Percentiles rank a stretch among this genome's conserved stretches.
Evolutionary conservation across 2,113 vertebrate genomes (phyloP).

Genomic region (Narcine bancroftii): DNA sequence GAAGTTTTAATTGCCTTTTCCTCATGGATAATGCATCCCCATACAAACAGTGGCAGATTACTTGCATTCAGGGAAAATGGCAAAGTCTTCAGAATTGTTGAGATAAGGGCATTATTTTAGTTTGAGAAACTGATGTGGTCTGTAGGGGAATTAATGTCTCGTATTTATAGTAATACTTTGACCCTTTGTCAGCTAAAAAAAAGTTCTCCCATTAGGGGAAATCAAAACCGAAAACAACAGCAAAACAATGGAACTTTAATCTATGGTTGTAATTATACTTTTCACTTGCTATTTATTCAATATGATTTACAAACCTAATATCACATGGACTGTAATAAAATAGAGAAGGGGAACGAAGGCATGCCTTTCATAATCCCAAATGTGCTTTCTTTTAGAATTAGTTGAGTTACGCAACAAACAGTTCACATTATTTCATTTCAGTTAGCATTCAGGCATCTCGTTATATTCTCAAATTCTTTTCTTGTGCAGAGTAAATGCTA

Average conservation of each 20-base stretch:
- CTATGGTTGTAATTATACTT: neutral
- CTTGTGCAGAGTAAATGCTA: no score
- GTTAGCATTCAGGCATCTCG: neutral
- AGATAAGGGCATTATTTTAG: neutral
- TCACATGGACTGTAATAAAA: neutral
- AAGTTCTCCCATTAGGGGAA: neutral
- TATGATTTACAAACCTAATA: neutral
- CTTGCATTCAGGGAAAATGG: neutral
- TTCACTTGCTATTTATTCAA: neutral
- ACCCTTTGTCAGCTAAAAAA: neutral
- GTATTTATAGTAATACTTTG: neutral
- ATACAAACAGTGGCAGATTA: conserved; percentile 5
- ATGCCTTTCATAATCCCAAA: neutral
- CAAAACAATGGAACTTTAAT: neutral
- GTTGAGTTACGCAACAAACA: neutral
- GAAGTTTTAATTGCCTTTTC: conserved; percentile 1
- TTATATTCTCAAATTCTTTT: no score
- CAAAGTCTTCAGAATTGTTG: neutral
- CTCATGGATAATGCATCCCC: neutral
- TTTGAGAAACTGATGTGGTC: neutral
- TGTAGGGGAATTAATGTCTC: neutral
- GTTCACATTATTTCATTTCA: neutral
- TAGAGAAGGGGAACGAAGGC: neutral
- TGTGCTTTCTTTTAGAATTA: neutral
- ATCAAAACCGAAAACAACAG: neutral